phyloP scores from a whole-genome alignment of 2,113 vertebrate species.

The Uropsilus gracilis region DNA sequence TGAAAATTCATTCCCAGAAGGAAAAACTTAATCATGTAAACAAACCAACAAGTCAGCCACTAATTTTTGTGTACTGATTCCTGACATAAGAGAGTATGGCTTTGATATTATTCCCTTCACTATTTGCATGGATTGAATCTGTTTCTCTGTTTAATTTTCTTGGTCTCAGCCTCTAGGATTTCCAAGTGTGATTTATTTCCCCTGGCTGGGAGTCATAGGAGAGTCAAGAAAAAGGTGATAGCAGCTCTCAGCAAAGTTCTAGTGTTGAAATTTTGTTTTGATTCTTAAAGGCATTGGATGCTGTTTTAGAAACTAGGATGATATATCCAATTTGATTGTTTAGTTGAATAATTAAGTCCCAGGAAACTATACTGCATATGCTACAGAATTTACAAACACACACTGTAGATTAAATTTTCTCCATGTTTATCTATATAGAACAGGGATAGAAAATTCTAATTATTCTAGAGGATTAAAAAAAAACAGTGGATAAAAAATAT shows the following conservation, averaged over 20 bases:
- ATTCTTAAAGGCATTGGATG: constrained; percentile 14
- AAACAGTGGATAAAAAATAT: too few species aligned
- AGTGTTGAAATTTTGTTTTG: constrained; percentile 14
- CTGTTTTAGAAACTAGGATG: constrained; percentile 33
- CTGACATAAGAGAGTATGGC: not conserved
- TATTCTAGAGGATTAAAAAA: constrained; percentile 10
- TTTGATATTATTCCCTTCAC: not conserved
- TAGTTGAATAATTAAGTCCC: not conserved
- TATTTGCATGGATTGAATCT: not conserved
- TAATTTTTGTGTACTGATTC: not conserved
- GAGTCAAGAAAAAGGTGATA: not conserved
- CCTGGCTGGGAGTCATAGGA: not conserved
- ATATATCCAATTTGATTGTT: not conserved
- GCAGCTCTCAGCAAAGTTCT: not conserved
- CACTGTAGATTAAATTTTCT: not conserved
- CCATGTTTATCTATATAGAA: not conserved
- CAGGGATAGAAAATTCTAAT: not conserved
- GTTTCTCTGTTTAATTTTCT: not conserved
- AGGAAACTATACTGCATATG: not conserved
- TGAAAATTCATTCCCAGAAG: constrained; percentile 60
- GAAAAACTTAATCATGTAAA: constrained; percentile 39
- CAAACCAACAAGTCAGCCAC: not conserved
- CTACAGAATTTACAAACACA: not conserved
- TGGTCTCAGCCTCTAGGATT: not conserved
- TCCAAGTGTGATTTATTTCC: not conserved